phyloP scores from a whole-genome alignment of 2,113 vertebrate genomes.

The Aspidoscelis tigris region DNA sequence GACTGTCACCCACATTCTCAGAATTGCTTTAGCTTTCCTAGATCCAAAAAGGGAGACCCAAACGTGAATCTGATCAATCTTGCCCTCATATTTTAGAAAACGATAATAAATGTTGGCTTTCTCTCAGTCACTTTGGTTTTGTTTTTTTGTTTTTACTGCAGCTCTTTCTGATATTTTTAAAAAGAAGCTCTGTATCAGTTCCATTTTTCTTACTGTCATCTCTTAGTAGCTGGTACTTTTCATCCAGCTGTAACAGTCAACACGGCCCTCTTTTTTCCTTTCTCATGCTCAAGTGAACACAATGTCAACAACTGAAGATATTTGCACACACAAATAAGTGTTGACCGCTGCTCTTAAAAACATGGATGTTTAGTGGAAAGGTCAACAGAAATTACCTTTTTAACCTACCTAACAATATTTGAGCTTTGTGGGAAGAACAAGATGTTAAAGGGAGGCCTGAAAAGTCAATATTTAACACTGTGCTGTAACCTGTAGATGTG shows the following conservation, averaged over 20 bases:
- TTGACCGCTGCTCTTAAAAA: conserved; percentile 51
- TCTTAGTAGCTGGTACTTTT: conserved; percentile 57
- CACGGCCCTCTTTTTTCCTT: conserved; percentile 55
- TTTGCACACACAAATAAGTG: conserved; percentile 25
- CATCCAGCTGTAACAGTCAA: conserved; percentile 62
- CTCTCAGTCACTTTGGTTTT: not conserved
- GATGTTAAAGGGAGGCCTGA: conserved; percentile 44
- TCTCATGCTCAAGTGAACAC: conserved; percentile 32
- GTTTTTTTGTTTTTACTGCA: conserved; percentile 42
- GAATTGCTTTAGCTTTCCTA: no score
- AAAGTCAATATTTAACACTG: conserved; percentile 51
- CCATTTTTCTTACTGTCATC: conserved; percentile 46
- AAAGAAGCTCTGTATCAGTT: conserved; percentile 21
- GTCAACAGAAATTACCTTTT: conserved; percentile 65
- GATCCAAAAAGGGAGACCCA: not conserved
- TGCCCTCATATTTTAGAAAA: conserved; percentile 18
- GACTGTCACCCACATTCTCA: no score
- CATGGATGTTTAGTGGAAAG: conserved; percentile 54
- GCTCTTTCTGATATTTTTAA: conserved; percentile 22
- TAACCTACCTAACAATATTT: conserved; percentile 63
- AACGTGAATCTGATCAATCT: conserved; percentile 9
- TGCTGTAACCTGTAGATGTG: not conserved
- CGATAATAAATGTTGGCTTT: not conserved
- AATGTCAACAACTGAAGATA: conserved; percentile 26
- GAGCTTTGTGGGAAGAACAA: conserved; percentile 63